phyloP scores from a whole-genome alignment of 2,888 invertebrate genomes.

The Amorpha juglandis region DNA sequence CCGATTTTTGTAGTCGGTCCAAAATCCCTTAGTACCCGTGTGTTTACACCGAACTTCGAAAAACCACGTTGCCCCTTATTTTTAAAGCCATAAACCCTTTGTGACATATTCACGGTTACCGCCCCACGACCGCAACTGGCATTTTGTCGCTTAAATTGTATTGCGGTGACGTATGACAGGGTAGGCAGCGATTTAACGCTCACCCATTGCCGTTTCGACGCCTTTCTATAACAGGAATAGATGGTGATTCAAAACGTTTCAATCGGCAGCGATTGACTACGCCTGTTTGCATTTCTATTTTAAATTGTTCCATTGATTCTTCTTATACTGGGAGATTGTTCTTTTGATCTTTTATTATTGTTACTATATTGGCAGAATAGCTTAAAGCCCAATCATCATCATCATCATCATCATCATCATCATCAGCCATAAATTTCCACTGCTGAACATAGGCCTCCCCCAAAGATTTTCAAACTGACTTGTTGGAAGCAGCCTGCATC shows the following conservation, averaged over 20 bases:
- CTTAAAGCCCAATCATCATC: too few relatives aligned
- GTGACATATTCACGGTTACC: slow-evolving; percentile 15
- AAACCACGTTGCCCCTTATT: slow-evolving; percentile 14
- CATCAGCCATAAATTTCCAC: too few relatives aligned
- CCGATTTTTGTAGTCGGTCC: background rate
- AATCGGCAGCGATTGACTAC: slow-evolving; percentile 5
- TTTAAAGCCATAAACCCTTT: slow-evolving; percentile 23
- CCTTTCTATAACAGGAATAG: slow-evolving; percentile 1
- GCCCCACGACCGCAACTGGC: slow-evolving; percentile 20
- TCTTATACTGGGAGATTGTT: too few relatives aligned
- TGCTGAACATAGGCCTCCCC: too few relatives aligned
- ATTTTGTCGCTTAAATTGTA: slow-evolving; percentile 30
- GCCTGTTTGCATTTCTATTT: background rate
- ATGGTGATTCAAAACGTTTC: background rate
- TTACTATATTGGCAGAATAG: too few relatives aligned
- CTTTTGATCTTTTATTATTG: too few relatives aligned
- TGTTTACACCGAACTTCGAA: slow-evolving; percentile 14
- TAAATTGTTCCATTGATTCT: background rate
- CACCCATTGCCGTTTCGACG: background rate
- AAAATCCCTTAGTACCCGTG: background rate
- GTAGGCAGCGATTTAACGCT: slow-evolving; percentile 5
- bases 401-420: too few relatives aligned
- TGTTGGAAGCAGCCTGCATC: too few relatives aligned
- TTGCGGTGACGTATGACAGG: slow-evolving; percentile 35
- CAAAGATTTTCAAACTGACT: too few relatives aligned